Conservation (phyloP, 2,888 invertebrate genomes). For the Pyrrhosoma nymphula region DNA sequence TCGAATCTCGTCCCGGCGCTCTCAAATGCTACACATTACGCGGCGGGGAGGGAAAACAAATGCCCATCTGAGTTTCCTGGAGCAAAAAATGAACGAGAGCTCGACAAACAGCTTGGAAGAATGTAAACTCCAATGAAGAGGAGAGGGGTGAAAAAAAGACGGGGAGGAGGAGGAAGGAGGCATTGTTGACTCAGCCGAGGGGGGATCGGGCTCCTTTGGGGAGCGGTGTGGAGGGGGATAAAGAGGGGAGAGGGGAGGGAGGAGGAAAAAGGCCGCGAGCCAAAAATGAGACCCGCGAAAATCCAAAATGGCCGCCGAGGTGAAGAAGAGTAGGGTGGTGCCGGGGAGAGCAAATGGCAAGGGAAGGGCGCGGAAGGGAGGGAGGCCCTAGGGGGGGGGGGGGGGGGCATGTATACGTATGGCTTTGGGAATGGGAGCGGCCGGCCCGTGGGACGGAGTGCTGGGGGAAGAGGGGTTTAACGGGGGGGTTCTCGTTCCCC, state of each 20-base stretch:
- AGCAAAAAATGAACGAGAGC: neutral
- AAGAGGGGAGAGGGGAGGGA: neutral
- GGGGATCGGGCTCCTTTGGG: neutral
- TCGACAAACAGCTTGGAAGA: neutral
- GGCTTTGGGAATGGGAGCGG: neutral
- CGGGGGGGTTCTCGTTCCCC: neutral
- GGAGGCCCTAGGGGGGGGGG: neutral
- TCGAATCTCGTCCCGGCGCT: neutral
- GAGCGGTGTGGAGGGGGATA: neutral
- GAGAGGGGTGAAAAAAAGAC: neutral
- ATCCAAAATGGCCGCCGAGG: constrained; percentile 17
- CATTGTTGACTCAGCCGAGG: constrained; percentile 4
- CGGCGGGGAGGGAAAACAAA: neutral
- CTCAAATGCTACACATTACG: neutral
- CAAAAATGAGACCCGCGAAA: neutral
- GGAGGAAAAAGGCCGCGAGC: neutral
- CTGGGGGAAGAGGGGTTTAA: neutral
- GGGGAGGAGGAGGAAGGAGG: neutral
- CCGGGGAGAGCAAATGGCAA: neutral
- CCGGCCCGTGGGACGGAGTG: neutral
- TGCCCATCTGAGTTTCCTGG: neutral
- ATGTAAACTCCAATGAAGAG: neutral
- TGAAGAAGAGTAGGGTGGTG: neutral
- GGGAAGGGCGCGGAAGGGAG: neutral
- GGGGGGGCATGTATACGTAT: too few relatives aligned